Conservation (phyloP, 2,888 invertebrate species). For the Sarcophaga caerulescens region DNA sequence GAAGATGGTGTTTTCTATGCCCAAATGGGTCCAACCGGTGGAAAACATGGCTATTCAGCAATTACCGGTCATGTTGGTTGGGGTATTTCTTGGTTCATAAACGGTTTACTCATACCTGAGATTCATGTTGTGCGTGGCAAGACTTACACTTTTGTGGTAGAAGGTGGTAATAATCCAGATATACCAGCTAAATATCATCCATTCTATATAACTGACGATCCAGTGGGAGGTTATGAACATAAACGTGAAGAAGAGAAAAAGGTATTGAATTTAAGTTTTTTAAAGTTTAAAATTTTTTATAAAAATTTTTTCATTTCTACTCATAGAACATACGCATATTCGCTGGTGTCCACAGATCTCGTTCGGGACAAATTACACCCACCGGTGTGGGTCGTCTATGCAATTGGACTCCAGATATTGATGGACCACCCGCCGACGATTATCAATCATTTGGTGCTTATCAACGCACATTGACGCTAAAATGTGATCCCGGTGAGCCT, state of each 20-base stretch:
- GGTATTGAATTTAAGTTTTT: conserved; percentile 81
- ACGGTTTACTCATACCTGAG: conserved; percentile 95
- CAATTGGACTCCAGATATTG: conserved; percentile 91
- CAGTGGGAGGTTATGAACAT: conserved; percentile 93
- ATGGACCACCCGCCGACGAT: conserved; percentile 89
- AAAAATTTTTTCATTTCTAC: not conserved
- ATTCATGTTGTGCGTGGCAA: conserved; percentile 93
- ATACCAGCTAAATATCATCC: conserved; percentile 93
- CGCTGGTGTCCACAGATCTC: conserved; percentile 88
- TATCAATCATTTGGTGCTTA: conserved; percentile 94
- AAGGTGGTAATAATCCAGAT: conserved; percentile 91
- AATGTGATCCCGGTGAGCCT: conserved; percentile 92
- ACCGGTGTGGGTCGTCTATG: conserved; percentile 92
- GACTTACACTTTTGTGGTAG: conserved; percentile 93
- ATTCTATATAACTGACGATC: conserved; percentile 95
- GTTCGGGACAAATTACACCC: conserved; percentile 87
- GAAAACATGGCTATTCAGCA: conserved; percentile 93
- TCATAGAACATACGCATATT: conserved; percentile 88
- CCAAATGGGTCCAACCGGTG: conserved; percentile 96
- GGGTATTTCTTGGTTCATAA: conserved; percentile 97
- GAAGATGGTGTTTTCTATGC: conserved; percentile 95
- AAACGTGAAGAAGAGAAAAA: conserved; percentile 90
- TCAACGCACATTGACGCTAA: conserved; percentile 90
- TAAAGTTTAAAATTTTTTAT: conserved; percentile 61
- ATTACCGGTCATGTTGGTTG: conserved; percentile 96